Evolutionary conservation across 2,888 invertebrate genomes (phyloP).

Genomic region (Elgonia sp.): DNA sequence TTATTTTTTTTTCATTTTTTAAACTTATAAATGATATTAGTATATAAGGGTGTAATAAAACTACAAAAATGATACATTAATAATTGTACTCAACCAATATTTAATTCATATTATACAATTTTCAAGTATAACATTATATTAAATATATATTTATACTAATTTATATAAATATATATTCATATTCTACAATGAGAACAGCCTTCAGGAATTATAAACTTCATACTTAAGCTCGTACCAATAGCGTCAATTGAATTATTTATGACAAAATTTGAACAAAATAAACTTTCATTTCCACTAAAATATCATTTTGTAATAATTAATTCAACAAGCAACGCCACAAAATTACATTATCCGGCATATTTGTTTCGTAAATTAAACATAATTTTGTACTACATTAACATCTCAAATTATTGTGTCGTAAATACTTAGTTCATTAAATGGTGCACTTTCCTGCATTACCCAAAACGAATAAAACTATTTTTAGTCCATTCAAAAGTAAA

Average conservation of each 20-base stretch:
- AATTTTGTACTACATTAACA: background rate
- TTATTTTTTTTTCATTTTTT: no score
- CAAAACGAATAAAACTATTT: background rate
- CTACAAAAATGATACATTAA: conserved; percentile 24
- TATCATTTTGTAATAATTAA: background rate
- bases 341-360: conserved; percentile 52
- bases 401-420: background rate
- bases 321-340: conserved; percentile 24
- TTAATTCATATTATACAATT: no score
- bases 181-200: conserved; percentile 67
- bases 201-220: conserved; percentile 51
- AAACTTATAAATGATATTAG: no score
- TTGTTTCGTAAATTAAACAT: conserved; percentile 34
- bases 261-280: no score
- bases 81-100: conserved; percentile 15
- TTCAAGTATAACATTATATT: background rate
- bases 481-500: background rate
- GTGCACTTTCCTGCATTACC: conserved; percentile 38
- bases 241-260: conserved; percentile 6
- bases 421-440: conserved; percentile 2
- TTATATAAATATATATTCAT: conserved; percentile 40
- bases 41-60: no score
- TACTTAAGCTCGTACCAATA: conserved; percentile 59
- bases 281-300: no score
- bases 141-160: conserved; percentile 20